Evolutionary conservation across 2,888 invertebrate genomes (phyloP).

Genomic region (Dryadula phaetusa): DNA sequence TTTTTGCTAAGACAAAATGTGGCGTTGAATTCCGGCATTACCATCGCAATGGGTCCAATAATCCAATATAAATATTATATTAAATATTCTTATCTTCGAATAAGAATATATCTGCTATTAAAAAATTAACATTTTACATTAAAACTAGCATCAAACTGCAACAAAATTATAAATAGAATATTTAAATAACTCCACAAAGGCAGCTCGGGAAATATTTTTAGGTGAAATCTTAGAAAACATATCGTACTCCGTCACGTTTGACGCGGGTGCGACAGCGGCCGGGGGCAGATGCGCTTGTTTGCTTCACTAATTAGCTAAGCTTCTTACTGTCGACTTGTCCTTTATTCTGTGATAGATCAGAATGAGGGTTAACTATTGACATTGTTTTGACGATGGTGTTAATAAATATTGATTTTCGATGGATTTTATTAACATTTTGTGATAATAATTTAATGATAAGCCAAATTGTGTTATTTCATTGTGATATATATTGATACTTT

Average conservation of each 20-base stretch:
- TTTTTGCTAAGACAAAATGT: too few species aligned
- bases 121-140: too few species aligned
- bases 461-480: neutral
- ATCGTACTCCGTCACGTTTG: slow-evolving; percentile 21
- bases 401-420: slow-evolving; percentile 11
- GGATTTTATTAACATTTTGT: neutral
- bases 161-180: neutral
- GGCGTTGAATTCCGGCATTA: too few species aligned
- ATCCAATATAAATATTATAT: too few species aligned
- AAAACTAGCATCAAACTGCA: too few species aligned
- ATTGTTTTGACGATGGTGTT: slow-evolving; percentile 3
- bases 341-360: slow-evolving; percentile 30
- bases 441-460: neutral
- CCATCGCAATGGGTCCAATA: too few species aligned
- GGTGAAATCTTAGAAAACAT: slow-evolving; percentile 16
- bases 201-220: neutral
- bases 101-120: too few species aligned
- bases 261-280: slow-evolving; percentile 39
- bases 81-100: too few species aligned
- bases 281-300: slow-evolving; percentile 34
- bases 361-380: slow-evolving; percentile 21
- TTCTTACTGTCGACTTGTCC: slow-evolving; percentile 35
- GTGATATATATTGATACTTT: too few species aligned
- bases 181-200: neutral
- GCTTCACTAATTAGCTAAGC: slow-evolving; percentile 35